These are phyloP conservation scores for Leptodactylus fallax DNA, from an alignment of 2,797 vertebrate species.

Conservation along the genomic window DNA sequence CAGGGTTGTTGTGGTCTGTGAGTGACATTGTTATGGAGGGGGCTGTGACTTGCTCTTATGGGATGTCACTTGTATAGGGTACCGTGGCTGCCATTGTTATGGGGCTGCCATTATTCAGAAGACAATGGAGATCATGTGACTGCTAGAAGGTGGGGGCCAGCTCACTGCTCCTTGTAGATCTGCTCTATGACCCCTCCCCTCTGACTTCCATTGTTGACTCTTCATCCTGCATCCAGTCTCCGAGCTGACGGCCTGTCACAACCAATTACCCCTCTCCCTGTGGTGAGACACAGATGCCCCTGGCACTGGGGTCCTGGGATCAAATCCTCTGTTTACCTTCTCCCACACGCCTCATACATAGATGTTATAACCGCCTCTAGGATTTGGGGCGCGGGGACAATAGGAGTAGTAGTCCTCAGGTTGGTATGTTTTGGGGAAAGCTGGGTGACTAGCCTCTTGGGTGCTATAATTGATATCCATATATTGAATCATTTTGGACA, in stretches of 20 bases:
- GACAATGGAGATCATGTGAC: too few species aligned
- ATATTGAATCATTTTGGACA: not conserved
- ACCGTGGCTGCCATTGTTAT: too few species aligned
- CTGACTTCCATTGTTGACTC: not conserved
- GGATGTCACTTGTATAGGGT: too few species aligned
- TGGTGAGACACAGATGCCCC: not conserved
- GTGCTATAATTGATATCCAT: too few species aligned
- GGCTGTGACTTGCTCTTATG: too few species aligned
- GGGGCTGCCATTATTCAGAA: too few species aligned
- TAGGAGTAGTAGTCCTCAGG: not conserved
- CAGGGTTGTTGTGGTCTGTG: not conserved
- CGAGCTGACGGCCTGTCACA: not conserved
- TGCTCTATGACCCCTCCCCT: too few species aligned
- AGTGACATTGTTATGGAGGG: too few species aligned
- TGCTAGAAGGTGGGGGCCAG: too few species aligned
- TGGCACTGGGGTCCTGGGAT: not conserved
- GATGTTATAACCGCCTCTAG: not conserved
- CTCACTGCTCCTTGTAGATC: too few species aligned
- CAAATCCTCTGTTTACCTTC: not conserved
- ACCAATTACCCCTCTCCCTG: not conserved
- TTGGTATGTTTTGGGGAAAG: too few species aligned
- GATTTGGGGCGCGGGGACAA: not conserved
- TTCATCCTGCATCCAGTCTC: not conserved
- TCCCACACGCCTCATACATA: not conserved
- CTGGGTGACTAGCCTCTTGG: too few species aligned